Base-by-base conservation (phyloP, 2,113 vertebrate genomes). In the Corvus hawaiiensis region DNA sequence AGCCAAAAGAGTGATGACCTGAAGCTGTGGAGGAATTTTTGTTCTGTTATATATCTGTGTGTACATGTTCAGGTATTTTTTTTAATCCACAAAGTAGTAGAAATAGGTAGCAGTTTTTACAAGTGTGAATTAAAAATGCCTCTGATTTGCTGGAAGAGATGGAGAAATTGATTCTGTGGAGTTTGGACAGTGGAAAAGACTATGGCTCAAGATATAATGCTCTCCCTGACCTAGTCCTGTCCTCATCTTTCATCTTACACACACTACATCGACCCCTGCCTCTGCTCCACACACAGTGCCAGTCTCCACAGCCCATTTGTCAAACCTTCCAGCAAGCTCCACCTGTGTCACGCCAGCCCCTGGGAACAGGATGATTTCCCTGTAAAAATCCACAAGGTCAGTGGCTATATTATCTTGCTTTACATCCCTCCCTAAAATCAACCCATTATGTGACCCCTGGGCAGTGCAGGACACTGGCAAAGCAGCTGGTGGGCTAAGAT, bases 141-240 rank as follows among this genome's bases (percentile, higher is more conserved):
- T 81, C 28, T 8, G 7, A 26, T 84, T 72, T 76, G 23, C 59
- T 90, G 49, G 20, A 91, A 43, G 32, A 88, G 33, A 86, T 1
- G 3, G n/a, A 68, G 35, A 51, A 71, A 77, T 7, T 23, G 41
- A 75, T 89, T 79, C 74, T 54, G 20, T 87, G n/a, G 77, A 91
- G 94, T 90, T 75, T 91, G 75, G 84, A 89, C 24, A 90, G 49
- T 21, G 13, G 35, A 54, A 89, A 62, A 80, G 58, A 90, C 51
- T 77, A 46, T 2, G 11, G 37, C 19, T 11, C 13, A 51, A 84
- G 89, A 78, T 21, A 64, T 71, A 89, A 7, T 54, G 82, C 87
- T 96, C 84, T 77, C 75, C 82, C 75, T 94, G 93, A 96, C 87
- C 93, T 95, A 96, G 75, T 35, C 39, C 87, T 91, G 84, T 93